Conservation (phyloP, 2,888 invertebrate species). For the Microplitis manilae region DNA sequence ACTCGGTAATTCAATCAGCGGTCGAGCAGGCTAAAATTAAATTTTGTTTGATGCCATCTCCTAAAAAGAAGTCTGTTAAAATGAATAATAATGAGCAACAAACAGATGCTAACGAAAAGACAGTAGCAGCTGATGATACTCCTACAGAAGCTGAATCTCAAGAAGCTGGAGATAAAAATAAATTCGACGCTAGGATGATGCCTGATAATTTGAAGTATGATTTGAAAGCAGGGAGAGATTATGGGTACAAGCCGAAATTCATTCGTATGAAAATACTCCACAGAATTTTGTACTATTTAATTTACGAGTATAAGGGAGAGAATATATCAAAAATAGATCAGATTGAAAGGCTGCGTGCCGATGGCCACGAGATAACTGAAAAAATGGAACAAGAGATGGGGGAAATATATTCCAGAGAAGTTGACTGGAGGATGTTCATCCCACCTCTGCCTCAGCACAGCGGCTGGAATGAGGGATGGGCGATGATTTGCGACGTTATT, state of each 20-base stretch:
- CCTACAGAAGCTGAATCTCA: background rate
- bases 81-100: background rate
- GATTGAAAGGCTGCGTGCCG: conserved; percentile 57
- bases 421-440: conserved; percentile 82
- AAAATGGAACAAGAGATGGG: conserved; percentile 72
- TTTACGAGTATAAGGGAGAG: conserved; percentile 74
- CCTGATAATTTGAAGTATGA: background rate
- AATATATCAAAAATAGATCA: conserved; percentile 40
- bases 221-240: conserved; percentile 66
- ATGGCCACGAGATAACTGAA: conserved; percentile 64
- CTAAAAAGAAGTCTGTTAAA: conserved; percentile 38
- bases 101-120: too few species aligned
- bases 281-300: conserved; percentile 80
- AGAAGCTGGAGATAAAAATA: background rate
- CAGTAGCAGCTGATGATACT: too few species aligned
- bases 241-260: conserved; percentile 78
- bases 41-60: conserved; percentile 65
- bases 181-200: background rate
- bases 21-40: conserved; percentile 78
- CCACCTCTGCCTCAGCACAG: conserved; percentile 77
- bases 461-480: conserved; percentile 80
- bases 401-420: conserved; percentile 72
- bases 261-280: conserved; percentile 79
- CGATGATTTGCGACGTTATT: conserved; percentile 79
- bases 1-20: conserved; percentile 74